Percentiles rank a stretch among this genome's conserved stretches.
Evolutionary conservation across 2,888 invertebrate genomes (phyloP).

Genomic region (Tanypteryx hageni): DNA sequence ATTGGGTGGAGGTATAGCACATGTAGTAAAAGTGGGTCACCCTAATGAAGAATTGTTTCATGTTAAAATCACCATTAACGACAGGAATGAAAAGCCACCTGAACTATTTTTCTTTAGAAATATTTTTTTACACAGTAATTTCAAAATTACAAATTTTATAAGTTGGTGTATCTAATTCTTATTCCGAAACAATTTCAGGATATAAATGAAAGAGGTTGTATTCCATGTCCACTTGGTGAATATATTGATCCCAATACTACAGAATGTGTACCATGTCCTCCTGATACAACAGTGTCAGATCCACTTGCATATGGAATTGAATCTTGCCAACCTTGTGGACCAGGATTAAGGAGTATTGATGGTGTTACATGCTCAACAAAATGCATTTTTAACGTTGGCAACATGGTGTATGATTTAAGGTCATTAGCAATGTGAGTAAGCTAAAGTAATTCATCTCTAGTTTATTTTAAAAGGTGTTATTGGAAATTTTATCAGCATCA

Average conservation of each 20-base stretch:
- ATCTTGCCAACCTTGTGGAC: constrained; percentile 76
- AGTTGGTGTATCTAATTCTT: background rate
- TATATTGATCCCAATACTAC: constrained; percentile 74
- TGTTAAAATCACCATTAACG: no score
- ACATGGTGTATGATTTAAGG: constrained; percentile 68
- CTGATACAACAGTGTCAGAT: constrained; percentile 72
- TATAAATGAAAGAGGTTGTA: constrained; percentile 73
- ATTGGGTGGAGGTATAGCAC: no score
- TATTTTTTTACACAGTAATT: background rate
- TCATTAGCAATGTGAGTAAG: constrained; percentile 66
- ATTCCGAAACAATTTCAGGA: constrained; percentile 59
- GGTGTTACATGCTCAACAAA: constrained; percentile 75
- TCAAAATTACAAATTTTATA: no score
- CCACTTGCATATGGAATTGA: constrained; percentile 72
- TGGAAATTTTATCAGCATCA: constrained; percentile 71
- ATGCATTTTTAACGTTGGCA: constrained; percentile 73
- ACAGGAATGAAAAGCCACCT: background rate
- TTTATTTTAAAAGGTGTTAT: background rate
- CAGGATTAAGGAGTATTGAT: constrained; percentile 74
- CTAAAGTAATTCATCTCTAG: background rate
- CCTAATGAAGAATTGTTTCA: no score
- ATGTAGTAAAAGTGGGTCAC: no score
- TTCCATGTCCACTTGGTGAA: constrained; percentile 77
- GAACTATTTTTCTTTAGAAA: background rate
- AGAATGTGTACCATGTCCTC: constrained; percentile 75